Conservation (phyloP, 2,888 invertebrate species). For the Phyllotreta cruciferae region DNA sequence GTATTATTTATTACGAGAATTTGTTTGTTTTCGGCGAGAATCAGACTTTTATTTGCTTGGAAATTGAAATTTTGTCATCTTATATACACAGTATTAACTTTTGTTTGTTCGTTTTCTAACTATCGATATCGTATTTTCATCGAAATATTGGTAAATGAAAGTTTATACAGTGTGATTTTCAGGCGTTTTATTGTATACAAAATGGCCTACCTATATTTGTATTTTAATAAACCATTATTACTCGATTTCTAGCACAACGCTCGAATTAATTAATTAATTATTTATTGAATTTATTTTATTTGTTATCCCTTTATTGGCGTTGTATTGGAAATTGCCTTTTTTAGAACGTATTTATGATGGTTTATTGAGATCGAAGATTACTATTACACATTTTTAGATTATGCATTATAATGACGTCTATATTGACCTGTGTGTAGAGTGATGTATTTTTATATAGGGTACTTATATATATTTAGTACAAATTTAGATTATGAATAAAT, state of each 20-base stretch:
- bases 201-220: conserved; percentile 16
- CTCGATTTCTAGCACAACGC: conserved; percentile 2
- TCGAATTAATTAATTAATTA: not conserved
- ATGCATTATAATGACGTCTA: conserved; percentile 45
- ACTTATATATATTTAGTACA: conserved; percentile 61
- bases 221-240: conserved; percentile 22
- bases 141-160: conserved; percentile 30
- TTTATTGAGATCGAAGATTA: conserved; percentile 7
- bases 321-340: not conserved
- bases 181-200: conserved; percentile 28
- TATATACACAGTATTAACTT: conserved; percentile 39
- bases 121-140: conserved; percentile 6
- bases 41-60: conserved; percentile 9
- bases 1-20: no score
- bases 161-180: conserved; percentile 33
- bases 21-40: not conserved
- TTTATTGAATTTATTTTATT: conserved; percentile 1
- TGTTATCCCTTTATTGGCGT: not conserved
- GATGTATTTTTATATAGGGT: conserved; percentile 62
- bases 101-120: conserved; percentile 30
- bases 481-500: conserved; percentile 55
- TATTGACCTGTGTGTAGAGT: conserved; percentile 60
- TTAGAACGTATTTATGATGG: conserved; percentile 18
- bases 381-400: conserved; percentile 36
- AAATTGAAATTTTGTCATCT: conserved; percentile 25